A percentile compares a stretch with the other conserved stretches of the same genome.
These are phyloP conservation scores for Drosophila neonasuta DNA, from an alignment of 2,888 invertebrate species.

Conservation along the genomic window DNA sequence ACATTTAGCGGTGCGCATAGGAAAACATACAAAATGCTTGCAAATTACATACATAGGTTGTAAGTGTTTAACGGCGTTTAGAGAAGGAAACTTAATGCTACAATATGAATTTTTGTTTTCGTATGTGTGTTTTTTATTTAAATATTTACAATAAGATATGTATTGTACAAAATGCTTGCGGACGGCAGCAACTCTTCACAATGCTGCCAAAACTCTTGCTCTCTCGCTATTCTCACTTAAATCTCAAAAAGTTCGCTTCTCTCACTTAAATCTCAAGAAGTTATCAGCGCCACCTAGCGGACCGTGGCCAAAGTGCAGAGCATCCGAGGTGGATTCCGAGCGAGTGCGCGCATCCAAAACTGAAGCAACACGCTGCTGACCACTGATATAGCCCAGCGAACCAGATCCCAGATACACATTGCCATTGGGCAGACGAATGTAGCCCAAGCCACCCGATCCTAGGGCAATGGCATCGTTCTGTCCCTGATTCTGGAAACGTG, in stretches of 20 bases:
- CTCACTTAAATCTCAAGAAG: constrained; percentile 61
- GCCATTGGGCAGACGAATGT: constrained; percentile 81
- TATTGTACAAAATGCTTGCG: constrained; percentile 41
- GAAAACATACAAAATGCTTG: constrained; percentile 46
- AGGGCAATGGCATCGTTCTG: constrained; percentile 75
- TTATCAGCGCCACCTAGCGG: constrained; percentile 67
- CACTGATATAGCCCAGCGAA: constrained; percentile 81
- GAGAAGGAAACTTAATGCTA: constrained; percentile 55
- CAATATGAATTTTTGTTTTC: constrained; percentile 33
- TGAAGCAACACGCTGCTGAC: constrained; percentile 74
- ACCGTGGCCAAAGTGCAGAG: constrained; percentile 80
- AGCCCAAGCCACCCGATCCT: constrained; percentile 82
- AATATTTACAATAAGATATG: constrained; percentile 65
- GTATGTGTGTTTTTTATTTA: constrained; percentile 55
- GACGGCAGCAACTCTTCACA: not conserved
- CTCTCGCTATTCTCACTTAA: constrained; percentile 36
- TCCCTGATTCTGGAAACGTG: constrained; percentile 35
- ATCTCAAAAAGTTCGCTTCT: constrained; percentile 47
- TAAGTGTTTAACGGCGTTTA: constrained; percentile 3
- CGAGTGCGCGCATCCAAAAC: constrained; percentile 78
- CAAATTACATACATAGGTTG: constrained; percentile 19
- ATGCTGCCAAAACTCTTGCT: constrained; percentile 4
- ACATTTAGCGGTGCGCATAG: constrained; percentile 39
- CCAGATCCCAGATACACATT: constrained; percentile 82
- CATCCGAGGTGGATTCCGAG: constrained; percentile 74